Conservation (phyloP, 2,888 invertebrate species). For the Gymnocheta viridis region DNA sequence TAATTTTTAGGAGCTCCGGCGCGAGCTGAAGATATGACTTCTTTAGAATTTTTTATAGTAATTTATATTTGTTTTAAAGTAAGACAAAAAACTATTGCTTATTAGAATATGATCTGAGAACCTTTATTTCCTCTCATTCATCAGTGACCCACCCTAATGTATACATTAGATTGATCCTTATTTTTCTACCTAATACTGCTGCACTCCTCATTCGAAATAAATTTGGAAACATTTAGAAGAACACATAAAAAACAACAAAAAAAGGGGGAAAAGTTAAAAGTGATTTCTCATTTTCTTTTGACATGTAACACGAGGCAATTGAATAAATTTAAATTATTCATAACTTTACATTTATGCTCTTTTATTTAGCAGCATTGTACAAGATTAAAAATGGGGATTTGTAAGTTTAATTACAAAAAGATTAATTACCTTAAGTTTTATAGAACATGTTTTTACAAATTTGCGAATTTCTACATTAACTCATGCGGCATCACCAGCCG, state of each 20-base stretch:
- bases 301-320: constrained; percentile 70
- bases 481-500: neutral
- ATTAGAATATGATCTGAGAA: too few relatives aligned
- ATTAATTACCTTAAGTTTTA: constrained; percentile 60
- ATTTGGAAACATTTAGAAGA: constrained; percentile 23
- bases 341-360: constrained; percentile 50
- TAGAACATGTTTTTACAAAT: constrained; percentile 55
- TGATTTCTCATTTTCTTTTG: constrained; percentile 70
- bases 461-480: constrained; percentile 6
- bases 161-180: too few relatives aligned
- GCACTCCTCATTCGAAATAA: neutral
- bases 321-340: constrained; percentile 71
- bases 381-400: constrained; percentile 34
- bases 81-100: too few relatives aligned
- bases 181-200: constrained; percentile 24
- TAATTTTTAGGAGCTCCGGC: too few relatives aligned
- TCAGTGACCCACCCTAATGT: too few relatives aligned
- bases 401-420: constrained; percentile 66
- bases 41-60: too few relatives aligned
- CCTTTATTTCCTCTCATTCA: too few relatives aligned
- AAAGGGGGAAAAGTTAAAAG: constrained; percentile 54
- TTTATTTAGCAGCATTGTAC: constrained; percentile 22
- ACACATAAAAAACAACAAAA: neutral
- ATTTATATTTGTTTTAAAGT: too few relatives aligned
- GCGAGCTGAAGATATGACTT: too few relatives aligned